Percentiles rank a stretch among this genome's conserved stretches.
Evolutionary conservation across 92 coral and sea anemone genomes (phyloP).

Genomic region (Blastomussa wellsi): DNA sequence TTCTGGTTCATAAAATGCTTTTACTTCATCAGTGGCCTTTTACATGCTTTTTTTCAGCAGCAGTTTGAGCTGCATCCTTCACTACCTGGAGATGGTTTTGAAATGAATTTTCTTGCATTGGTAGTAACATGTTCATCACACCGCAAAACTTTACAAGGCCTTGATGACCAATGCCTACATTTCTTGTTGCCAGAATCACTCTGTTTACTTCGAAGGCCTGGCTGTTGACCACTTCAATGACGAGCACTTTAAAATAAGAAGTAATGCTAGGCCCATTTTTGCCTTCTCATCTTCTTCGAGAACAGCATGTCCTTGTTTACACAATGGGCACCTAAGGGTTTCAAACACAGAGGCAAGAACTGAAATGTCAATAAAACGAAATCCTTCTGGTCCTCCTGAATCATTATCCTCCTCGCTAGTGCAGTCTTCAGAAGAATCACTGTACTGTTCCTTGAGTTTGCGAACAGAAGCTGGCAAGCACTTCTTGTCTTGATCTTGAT

Average conservation of each 20-base stretch:
- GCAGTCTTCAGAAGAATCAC: no score
- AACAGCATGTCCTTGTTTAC: conserved; percentile 17
- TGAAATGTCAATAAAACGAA: conserved; percentile 5
- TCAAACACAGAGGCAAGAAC: conserved; percentile 14
- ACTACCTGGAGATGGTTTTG: no score
- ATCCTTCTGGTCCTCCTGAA: conserved; percentile 1
- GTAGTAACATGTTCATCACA: no score
- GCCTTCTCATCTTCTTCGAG: conserved; percentile 15
- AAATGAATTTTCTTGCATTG: no score
- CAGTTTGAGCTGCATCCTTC: no score
- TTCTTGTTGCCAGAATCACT: conserved; percentile 9
- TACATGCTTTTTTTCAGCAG: no score
- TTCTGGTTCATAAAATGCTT: no score
- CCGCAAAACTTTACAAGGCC: conserved; percentile 6
- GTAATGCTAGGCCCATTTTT: conserved; percentile 1
- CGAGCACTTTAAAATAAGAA: conserved; percentile 1
- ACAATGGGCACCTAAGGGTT: conserved; percentile 16
- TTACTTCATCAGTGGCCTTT: no score
- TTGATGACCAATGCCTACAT: conserved; percentile 8
- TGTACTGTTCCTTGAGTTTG: no score
- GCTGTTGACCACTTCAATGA: conserved; percentile 5
- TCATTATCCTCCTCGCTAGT: no score
- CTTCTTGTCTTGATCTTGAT: no score
- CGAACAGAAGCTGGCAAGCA: no score
- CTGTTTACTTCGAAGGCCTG: conserved; percentile 13